phyloP scores from a whole-genome alignment of 2,888 invertebrate genomes.

The Vesta saturnalis region DNA sequence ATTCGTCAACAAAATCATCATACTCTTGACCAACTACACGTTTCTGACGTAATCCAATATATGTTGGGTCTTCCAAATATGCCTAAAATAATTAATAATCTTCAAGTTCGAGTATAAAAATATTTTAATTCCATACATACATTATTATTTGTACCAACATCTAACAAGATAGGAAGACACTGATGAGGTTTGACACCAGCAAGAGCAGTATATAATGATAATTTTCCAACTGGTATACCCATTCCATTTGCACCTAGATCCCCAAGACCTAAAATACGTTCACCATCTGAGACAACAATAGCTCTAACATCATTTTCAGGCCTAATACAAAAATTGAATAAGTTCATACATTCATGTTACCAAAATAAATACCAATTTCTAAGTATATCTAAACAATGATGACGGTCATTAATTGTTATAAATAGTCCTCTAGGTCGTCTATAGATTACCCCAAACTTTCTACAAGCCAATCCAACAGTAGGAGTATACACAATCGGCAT shows the following conservation, averaged over 20 bases:
- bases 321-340: slow-evolving; percentile 63
- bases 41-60: slow-evolving; percentile 90
- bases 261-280: slow-evolving; percentile 95
- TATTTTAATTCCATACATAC: slow-evolving; percentile 56
- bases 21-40: slow-evolving; percentile 87
- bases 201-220: slow-evolving; percentile 94
- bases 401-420: slow-evolving; percentile 94
- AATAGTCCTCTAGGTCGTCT: slow-evolving; percentile 94
- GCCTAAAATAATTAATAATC: slow-evolving; percentile 63
- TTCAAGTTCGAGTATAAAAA: background rate
- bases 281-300: slow-evolving; percentile 96
- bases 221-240: slow-evolving; percentile 98
- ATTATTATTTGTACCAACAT: slow-evolving; percentile 95
- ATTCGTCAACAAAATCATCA: slow-evolving; percentile 95
- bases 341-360: background rate
- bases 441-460: slow-evolving; percentile 95
- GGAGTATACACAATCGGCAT: slow-evolving; percentile 99
- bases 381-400: slow-evolving; percentile 90
- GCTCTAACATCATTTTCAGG: slow-evolving; percentile 87
- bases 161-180: slow-evolving; percentile 92
- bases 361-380: slow-evolving; percentile 82
- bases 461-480: slow-evolving; percentile 96
- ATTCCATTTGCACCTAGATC: slow-evolving; percentile 97
- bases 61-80: slow-evolving; percentile 91
- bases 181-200: slow-evolving; percentile 97